Conservation (phyloP, 2,113 vertebrate genomes). For the Pipra filicauda region DNA sequence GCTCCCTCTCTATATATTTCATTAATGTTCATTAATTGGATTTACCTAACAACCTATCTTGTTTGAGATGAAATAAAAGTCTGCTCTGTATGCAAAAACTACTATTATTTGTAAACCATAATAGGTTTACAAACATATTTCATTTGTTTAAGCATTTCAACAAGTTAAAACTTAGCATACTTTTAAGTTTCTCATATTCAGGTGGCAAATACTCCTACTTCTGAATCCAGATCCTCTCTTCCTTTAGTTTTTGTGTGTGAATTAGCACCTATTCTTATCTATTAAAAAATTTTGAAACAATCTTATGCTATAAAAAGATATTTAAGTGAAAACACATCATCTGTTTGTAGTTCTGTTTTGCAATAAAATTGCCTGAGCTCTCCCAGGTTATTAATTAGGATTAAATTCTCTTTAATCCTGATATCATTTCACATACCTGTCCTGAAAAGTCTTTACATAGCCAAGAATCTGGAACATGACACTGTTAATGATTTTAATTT, state of each 20-base stretch:
- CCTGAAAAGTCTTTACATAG: not conserved
- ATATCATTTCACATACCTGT: not conserved
- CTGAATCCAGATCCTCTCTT: not conserved
- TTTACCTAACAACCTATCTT: not conserved
- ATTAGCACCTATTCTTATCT: not conserved
- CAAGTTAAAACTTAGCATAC: not conserved
- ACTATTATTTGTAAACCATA: not conserved
- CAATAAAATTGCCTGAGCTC: not conserved
- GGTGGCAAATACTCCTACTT: not conserved
- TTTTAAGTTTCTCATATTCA: not conserved
- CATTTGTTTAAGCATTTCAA: not conserved
- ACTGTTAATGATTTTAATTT: not conserved
- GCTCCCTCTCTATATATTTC: not conserved
- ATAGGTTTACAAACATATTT: not conserved
- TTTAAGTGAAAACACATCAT: not conserved
- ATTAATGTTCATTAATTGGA: not conserved
- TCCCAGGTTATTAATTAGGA: not conserved
- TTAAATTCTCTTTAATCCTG: not conserved
- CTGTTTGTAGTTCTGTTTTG: not conserved
- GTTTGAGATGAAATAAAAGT: not conserved
- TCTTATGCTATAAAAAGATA: not conserved
- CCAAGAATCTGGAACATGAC: not conserved
- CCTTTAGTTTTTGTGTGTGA: not conserved
- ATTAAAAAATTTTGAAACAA: not conserved
- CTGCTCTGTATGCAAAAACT: not conserved